These are phyloP conservation scores for Sus cebifrons DNA, from an alignment of 2,797 vertebrate genomes.

Conservation along the genomic window DNA sequence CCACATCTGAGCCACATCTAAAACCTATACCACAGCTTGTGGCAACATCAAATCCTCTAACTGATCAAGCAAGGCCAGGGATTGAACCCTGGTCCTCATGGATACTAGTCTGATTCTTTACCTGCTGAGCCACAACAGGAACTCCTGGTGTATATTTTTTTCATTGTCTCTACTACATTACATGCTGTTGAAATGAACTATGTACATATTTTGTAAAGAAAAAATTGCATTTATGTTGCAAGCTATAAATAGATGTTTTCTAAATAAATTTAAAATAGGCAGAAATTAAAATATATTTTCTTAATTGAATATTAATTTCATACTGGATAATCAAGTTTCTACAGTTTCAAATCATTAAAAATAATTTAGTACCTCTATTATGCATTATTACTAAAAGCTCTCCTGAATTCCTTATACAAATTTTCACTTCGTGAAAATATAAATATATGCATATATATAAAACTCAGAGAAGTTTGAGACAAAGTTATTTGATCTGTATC, in stretches of 20 bases:
- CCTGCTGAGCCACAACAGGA: too few species aligned
- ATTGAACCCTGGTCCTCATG: too few species aligned
- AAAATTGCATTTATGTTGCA: not conserved
- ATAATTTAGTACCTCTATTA: conserved; percentile 31
- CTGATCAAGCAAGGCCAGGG: too few species aligned
- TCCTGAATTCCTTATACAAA: not conserved
- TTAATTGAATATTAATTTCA: conserved; percentile 40
- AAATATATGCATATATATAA: not conserved
- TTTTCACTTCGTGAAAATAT: not conserved
- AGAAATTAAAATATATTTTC: conserved; percentile 16
- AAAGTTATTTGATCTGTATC: conserved; percentile 19
- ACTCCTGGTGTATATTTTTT: not conserved
- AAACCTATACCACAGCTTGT: too few species aligned
- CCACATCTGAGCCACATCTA: too few species aligned
- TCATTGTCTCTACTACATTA: not conserved
- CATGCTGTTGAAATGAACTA: not conserved
- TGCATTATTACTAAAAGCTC: not conserved
- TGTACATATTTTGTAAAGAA: not conserved
- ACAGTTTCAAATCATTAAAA: conserved; percentile 49
- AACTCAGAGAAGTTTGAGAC: conserved; percentile 12
- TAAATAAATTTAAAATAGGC: conserved; percentile 51
- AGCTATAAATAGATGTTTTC: conserved; percentile 65
- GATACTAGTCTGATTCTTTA: too few species aligned
- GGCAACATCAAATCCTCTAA: too few species aligned
- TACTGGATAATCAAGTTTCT: conserved; percentile 25